These are phyloP conservation scores for Hyles vespertilio DNA, from an alignment of 1,140 invertebrate species.

Conservation along the genomic window DNA sequence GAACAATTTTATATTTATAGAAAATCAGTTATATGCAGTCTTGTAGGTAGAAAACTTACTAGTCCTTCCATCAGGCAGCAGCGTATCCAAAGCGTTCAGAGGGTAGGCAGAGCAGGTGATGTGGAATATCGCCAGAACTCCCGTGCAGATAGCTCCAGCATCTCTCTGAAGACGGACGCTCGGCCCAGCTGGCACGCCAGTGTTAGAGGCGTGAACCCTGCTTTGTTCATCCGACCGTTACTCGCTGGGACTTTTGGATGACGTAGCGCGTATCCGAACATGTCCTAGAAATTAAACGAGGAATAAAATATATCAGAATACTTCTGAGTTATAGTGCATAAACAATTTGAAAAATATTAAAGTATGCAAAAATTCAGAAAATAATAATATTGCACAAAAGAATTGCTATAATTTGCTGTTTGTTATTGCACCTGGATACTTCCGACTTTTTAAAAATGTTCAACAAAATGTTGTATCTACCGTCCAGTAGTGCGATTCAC, in stretches of 20 bases:
- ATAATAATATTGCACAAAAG: too few species aligned
- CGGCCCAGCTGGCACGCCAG: conserved; percentile 96
- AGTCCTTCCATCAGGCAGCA: conserved; percentile 94
- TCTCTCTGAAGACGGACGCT: conserved; percentile 97
- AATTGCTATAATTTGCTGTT: too few species aligned
- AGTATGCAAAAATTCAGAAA: too few species aligned
- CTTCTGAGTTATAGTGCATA: not conserved
- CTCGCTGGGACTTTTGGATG: conserved; percentile 95
- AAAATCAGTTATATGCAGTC: too few species aligned
- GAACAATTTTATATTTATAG: too few species aligned
- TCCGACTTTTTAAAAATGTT: too few species aligned
- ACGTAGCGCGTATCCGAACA: conserved; percentile 97
- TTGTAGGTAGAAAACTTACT: conserved; percentile 79
- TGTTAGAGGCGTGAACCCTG: conserved; percentile 96
- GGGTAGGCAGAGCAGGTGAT: conserved; percentile 99
- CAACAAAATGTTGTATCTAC: too few species aligned
- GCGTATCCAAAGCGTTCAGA: conserved; percentile 95
- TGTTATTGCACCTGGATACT: too few species aligned
- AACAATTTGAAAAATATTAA: not conserved
- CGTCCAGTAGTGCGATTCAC: too few species aligned
- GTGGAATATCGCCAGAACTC: conserved; percentile 99
- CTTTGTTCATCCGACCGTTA: conserved; percentile 90
- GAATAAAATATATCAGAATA: not conserved
- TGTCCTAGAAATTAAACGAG: conserved; percentile 81
- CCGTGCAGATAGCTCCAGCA: conserved; percentile 95